Base-by-base conservation (phyloP, 2,797 vertebrate species). In the Antennarius maculatus region DNA sequence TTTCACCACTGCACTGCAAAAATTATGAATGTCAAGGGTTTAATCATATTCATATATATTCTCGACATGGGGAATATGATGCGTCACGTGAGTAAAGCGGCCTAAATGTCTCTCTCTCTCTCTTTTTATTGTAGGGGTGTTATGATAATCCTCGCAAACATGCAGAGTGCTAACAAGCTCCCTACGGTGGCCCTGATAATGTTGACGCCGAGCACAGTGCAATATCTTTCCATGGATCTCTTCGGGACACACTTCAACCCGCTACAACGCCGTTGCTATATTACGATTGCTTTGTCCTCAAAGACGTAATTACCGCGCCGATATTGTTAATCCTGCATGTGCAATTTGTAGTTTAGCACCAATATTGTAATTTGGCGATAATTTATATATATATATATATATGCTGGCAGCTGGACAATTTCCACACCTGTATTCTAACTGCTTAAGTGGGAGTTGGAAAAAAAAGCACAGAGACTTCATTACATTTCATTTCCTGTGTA, bases 21-120 rank as follows among this genome's bases (percentile, higher is more conserved):
- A 34, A 91, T 91, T 85, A 86, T 86, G 83, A 86, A 91, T 86
- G 89, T 90, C 89, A 85, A 69, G 89, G 87, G 85, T 85, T 91
- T 88, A 90, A 90, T 92, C 85, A 85, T 85, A 89, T 91, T 91
- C 87, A 84, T 81, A 87, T 77, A 66, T 79, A 87, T 82, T 50
- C 82, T 74, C 82, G 80, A 81, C 88, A 73, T 82, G 74, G 83
- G 75, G 83, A 69, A 84, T 71, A 55, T 76, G 81, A 77, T 63
- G 69, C 66, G 84, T 88, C 80, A 84, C 83, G 74, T 83, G 84
- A 77, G 79, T 69, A 78, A 72, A 82, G 77, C 57, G 74, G 80
- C 60, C 66, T 78, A 83, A 87, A 88, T 82, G 84, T 77, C 58
- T 80, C 61, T 65, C 59, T 80, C 61, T 65, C 59, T 66, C 56